phyloP scores from a whole-genome alignment of 1,140 invertebrate species.

The Nebria ingens region DNA sequence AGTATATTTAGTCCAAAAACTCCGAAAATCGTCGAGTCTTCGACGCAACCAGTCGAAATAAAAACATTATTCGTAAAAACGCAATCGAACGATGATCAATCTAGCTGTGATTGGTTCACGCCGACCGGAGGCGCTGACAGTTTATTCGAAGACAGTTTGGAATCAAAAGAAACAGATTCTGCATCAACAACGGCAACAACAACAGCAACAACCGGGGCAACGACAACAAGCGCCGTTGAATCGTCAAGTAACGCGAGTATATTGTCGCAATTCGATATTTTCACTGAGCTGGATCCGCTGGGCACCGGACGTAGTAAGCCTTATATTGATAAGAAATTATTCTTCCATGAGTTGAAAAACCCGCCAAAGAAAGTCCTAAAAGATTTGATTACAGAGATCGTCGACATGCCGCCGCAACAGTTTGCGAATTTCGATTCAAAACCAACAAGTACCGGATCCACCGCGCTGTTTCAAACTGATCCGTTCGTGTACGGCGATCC shows the following conservation, averaged over 20 bases:
- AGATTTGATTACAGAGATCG: constrained; percentile 50
- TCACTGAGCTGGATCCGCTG: constrained; percentile 84
- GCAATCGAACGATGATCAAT: constrained; percentile 29
- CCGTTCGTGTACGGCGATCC: constrained; percentile 62
- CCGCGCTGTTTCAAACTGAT: constrained; percentile 36
- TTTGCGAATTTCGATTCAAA: constrained; percentile 29
- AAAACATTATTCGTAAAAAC: constrained; percentile 13
- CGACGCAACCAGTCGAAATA: neutral
- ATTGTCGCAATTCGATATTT: constrained; percentile 54
- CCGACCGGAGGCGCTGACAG: constrained; percentile 22
- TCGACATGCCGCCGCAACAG: constrained; percentile 23
- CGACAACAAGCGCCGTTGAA: neutral
- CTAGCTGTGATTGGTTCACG: constrained; percentile 31
- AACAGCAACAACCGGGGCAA: neutral
- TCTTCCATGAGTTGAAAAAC: constrained; percentile 89
- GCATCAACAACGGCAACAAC: constrained; percentile 15
- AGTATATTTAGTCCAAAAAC: constrained; percentile 31
- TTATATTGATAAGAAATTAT: constrained; percentile 89
- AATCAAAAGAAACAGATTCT: constrained; percentile 16
- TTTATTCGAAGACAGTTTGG: constrained; percentile 24
- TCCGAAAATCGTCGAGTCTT: constrained; percentile 21
- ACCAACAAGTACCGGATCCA: constrained; percentile 36
- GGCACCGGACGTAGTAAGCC: constrained; percentile 81
- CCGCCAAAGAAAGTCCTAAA: constrained; percentile 83
- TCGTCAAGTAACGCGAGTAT: constrained; percentile 28